These are phyloP conservation scores for Myocastor coypus DNA, from an alignment of 2,113 vertebrate species.

Conservation along the genomic window DNA sequence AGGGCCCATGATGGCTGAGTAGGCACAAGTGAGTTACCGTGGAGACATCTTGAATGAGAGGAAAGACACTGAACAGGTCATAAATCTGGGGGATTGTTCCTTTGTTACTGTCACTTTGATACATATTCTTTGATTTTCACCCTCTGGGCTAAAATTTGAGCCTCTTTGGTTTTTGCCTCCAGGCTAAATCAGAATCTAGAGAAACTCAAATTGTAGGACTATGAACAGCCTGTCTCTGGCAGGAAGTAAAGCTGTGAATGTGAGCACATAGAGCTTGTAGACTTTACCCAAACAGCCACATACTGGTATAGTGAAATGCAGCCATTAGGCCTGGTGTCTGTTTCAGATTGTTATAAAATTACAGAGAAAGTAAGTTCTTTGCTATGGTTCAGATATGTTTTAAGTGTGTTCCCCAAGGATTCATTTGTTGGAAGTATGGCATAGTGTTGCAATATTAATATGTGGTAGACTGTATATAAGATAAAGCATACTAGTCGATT, in stretches of 20 bases:
- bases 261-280: not conserved
- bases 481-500: not conserved
- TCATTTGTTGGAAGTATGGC: not conserved
- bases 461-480: not conserved
- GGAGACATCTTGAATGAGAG: constrained; percentile 62
- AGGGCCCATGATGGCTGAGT: constrained; percentile 55
- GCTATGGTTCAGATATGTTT: not conserved
- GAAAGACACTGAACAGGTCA: constrained; percentile 1
- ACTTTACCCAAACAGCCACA: not conserved
- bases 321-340: not conserved
- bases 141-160: constrained; percentile 54
- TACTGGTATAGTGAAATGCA: not conserved
- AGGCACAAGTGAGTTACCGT: constrained; percentile 74
- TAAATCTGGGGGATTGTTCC: not conserved
- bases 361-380: not conserved
- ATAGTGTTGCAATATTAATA: not conserved
- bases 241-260: not conserved
- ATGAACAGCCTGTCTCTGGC: not conserved
- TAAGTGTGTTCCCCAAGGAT: not conserved
- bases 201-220: not conserved
- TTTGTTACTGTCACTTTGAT: constrained; percentile 40
- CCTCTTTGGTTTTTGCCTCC: constrained; percentile 51
- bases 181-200: constrained; percentile 12
- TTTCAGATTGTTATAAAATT: not conserved
- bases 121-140: constrained; percentile 44